Evolutionary conservation across 2,888 invertebrate species (phyloP), one percentile per base, ranked within the genome.

Genomic region (Rambutsinella grinnellia): DNA sequence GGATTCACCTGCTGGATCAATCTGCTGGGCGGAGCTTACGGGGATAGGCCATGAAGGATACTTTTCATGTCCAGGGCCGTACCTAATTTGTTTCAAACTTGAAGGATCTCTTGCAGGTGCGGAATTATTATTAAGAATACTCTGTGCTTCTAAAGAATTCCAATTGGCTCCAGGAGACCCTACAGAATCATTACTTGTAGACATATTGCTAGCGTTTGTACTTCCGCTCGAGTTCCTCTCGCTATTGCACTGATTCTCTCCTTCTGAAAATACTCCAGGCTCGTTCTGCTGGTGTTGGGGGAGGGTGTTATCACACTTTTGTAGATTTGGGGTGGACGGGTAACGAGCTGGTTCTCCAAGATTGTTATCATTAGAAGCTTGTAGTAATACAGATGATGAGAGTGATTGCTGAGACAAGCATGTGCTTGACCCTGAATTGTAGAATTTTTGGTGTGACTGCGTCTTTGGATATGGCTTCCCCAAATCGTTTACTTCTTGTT

Each of bases 1-100:
- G 17, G 69, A 27, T 68, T 79, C 76, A 72, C 86, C 83, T 84
- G 79, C 86, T 51, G 89, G 87, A 71, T 88, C 87, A 76, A 90
- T 89, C 76, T 89, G 89, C 28, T 90, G 89, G 28, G 90, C 89
- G 26, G 84, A 81, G 3, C 80, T 72, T 23, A 77, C 82, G 47
- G 90, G 90, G 81, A 91, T 91, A 17, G 93, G 92, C 92, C 92
- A 92, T 77, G 92, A 92, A 1, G 92, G 92, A 85, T 90, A 92
- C 85, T 92, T 92, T 86, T 92, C 92, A 88, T 92, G 92, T 77
- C 91, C 91, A 75, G 91, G 90, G 56, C 91, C 91, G 87, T 91
- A 91, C 84, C 90, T 90, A 84, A 91, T 89, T 82, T 90, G 89
- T 85, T 90, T 91, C 85, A 92, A 89, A 80, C 91, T 90, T 78